These are phyloP conservation scores for Rafetus swinhoei DNA, from an alignment of 2,113 vertebrate genomes.

Conservation along the genomic window DNA sequence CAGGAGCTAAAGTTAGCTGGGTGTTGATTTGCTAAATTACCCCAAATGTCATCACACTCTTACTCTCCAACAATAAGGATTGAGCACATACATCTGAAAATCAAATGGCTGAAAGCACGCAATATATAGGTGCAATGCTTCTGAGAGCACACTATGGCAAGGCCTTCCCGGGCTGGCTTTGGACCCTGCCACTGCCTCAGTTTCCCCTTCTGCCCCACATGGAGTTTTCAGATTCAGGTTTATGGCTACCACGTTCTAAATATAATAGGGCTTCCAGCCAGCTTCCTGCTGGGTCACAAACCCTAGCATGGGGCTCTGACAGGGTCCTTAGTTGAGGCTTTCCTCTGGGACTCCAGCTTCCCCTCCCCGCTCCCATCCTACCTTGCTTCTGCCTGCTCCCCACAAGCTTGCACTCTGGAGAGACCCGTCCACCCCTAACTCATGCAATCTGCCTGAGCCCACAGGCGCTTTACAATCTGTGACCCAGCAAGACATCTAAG, in stretches of 20 bases:
- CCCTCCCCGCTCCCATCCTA: background rate
- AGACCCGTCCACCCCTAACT: background rate
- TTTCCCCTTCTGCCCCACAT: background rate
- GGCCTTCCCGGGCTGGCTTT: background rate
- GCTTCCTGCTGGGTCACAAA: background rate
- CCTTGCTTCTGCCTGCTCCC: background rate
- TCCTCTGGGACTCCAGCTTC: background rate
- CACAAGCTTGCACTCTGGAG: background rate
- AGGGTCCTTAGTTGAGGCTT: background rate
- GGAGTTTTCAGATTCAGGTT: background rate
- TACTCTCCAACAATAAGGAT: background rate
- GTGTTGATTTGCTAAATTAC: background rate
- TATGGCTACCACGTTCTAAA: background rate
- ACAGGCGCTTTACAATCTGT: background rate
- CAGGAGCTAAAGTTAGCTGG: background rate
- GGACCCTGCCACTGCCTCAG: constrained; percentile 5
- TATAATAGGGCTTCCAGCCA: background rate
- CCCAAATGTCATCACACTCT: background rate
- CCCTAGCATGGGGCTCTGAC: accelerated
- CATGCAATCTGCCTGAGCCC: background rate
- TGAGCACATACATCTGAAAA: background rate
- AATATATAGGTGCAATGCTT: background rate
- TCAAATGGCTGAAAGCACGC: background rate
- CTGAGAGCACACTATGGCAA: background rate
- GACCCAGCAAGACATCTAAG: background rate